Base-by-base conservation (phyloP, 2,888 invertebrate species). In the Drosophila paracracens region DNA sequence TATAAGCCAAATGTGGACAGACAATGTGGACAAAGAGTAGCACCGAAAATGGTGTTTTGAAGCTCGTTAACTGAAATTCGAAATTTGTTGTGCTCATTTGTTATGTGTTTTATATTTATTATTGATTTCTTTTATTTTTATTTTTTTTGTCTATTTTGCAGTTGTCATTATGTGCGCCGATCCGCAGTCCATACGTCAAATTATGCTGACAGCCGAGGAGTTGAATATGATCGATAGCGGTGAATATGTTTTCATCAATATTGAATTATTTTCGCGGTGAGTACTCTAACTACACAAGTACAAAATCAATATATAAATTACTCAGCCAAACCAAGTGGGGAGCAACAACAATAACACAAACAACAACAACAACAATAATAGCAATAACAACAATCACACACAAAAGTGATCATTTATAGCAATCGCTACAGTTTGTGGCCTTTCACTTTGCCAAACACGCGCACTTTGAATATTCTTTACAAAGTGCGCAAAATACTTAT, bases 181-280 rank as follows among this genome's bases (percentile, higher is more conserved):
- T 88, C 97, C 97, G 1, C 95, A 95, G 77, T 97, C 97, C 4
- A 97, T 99, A 53, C 94, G 99, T 64, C 96, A 98, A 92, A 98
- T 99, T 82, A 96, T 99, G 94, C 94, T 99, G 88, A 98, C 98
- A 10, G 99, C 99, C 2, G 97, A 98, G 85, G 97, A 98, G 79
- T 95, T 99, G 76, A 97, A 97, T 87, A 99, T 99, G 98, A 97
- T 98, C 80, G 96, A 97, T 66, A 97, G 97, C 70, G 99, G 99
- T 10, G 99, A 99, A 94, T 99, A 99, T 93, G 98, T 99, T 61
- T 99, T 99, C 94, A 98, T 99, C 94, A 99, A 98, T 94, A 98
- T 99, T 89, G 99, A 99, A 93, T 94, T 99, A 43, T 99, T 98
- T 93, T 97, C 97, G 81, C 97, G 98, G 99, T 99, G 94, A 96